Evolutionary conservation across 1,140 invertebrate genomes (phyloP), one percentile per base, ranked within the genome.

Genomic region (Himalopsyche phryganea): DNA sequence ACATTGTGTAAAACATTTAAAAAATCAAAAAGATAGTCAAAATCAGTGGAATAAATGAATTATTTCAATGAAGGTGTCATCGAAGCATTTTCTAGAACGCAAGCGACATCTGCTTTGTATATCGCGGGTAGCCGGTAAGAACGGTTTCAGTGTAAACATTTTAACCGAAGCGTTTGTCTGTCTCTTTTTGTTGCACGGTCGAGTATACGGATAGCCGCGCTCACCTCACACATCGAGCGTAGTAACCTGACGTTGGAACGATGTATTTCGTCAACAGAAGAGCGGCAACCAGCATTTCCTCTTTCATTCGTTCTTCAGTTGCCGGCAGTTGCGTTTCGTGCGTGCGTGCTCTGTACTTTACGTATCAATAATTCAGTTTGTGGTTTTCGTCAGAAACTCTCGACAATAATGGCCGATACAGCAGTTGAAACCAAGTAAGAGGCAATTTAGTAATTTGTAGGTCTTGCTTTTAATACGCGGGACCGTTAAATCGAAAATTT

Each of bases 361-460:
- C 36, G 19, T 17, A 28, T 44, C 42, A 38, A 28, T 40, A 52
- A 47, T 19, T 45, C 48, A 9, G 36, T 58, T 46, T 47, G 56
- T 49, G 49, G 38, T 53, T 13, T 14, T n/a, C 67, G 66, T 46
- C 45, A 58, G 17, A 46, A 56, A 61, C 66, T 65, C 66, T 32
- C 28, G 60, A 65, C 66, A 67, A 73, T 58, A 66, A 78, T 78
- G 76, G 76, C 76, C 71, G 76, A 78, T 69, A 71, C 74, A 71
- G 74, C 71, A 49, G 70, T 77, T 33, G 75, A 78, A 68, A 75
- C 72, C 66, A 75, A 77, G 76, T 78, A 72, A 78, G 76, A 75
- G 49, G 15, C 51, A 65, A 66, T 57, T 7, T 33, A 13, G 7
- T 45, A 4, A 17, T 5, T 15, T 6, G 42, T 17, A 6, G 17